These are phyloP conservation scores for Trichacis sp. DNA, from an alignment of 2,888 invertebrate genomes.

Conservation along the genomic window DNA sequence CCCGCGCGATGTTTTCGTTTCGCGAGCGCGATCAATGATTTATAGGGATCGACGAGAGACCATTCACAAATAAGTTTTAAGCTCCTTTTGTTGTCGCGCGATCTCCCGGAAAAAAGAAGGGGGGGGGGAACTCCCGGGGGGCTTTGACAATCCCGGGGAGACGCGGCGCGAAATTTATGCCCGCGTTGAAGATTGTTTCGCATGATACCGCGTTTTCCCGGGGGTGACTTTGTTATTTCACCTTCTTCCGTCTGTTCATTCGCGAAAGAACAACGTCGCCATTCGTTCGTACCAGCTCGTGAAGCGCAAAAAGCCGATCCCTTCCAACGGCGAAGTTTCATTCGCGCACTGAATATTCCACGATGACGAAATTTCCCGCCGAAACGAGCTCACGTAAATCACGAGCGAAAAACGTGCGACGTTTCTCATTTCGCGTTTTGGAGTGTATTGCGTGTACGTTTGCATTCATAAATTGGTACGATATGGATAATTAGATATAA, in stretches of 20 bases:
- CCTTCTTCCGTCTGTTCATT: conserved; percentile 36
- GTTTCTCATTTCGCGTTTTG: background rate
- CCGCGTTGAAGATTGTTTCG: conserved; percentile 41
- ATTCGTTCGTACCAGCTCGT: conserved; percentile 26
- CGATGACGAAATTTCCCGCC: conserved; percentile 19
- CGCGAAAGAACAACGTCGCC: conserved; percentile 39
- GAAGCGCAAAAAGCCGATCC: conserved; percentile 30
- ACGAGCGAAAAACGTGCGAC: background rate
- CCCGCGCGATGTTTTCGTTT: conserved; percentile 25
- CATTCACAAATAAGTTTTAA: conserved; percentile 44
- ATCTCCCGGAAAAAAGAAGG: conserved; percentile 31
- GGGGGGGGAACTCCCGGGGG: conserved; percentile 25
- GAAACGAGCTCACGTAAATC: conserved; percentile 19
- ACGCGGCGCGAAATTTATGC: conserved; percentile 42
- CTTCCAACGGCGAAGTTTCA: conserved; percentile 22
- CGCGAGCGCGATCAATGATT: conserved; percentile 42
- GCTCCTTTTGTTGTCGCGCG: conserved; percentile 41
- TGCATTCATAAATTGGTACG: too few relatives aligned
- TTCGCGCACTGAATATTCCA: conserved; percentile 17
- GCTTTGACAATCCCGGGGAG: conserved; percentile 39
- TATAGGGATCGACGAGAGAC: conserved; percentile 41
- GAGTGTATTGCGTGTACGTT: too few relatives aligned
- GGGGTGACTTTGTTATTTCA: conserved; percentile 34
- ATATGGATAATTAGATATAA: too few relatives aligned
- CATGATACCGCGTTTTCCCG: conserved; percentile 33